These are phyloP conservation scores for Scaptomyza pallida DNA, from an alignment of 1,140 invertebrate species.

Conservation along the genomic window DNA sequence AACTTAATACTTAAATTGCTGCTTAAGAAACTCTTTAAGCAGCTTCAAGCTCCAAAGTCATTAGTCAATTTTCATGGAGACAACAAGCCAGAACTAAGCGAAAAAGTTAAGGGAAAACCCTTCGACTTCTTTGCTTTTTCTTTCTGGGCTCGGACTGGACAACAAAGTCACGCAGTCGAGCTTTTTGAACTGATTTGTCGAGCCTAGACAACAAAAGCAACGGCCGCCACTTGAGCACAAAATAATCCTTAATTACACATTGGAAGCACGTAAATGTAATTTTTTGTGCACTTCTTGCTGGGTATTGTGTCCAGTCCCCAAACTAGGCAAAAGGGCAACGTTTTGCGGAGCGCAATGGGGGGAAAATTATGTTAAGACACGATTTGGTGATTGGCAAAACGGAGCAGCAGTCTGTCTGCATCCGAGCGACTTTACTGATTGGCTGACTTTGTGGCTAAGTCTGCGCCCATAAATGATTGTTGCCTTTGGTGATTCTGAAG, in stretches of 20 bases:
- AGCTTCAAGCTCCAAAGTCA: slow-evolving; percentile 52
- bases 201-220: slow-evolving; percentile 63
- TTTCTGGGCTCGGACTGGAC: too few species aligned
- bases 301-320: slow-evolving; percentile 43
- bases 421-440: slow-evolving; percentile 52
- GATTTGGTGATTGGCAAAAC: slow-evolving; percentile 70
- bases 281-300: slow-evolving; percentile 65
- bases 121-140: slow-evolving; percentile 10
- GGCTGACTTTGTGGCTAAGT: slow-evolving; percentile 54
- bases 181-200: slow-evolving; percentile 77
- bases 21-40: slow-evolving; percentile 45
- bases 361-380: slow-evolving; percentile 81
- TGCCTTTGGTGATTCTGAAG: slow-evolving; percentile 52
- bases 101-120: neutral
- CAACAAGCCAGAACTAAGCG: slow-evolving; percentile 42
- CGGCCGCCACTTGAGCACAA: slow-evolving; percentile 71
- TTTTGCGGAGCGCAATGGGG: slow-evolving; percentile 40
- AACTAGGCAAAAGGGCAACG: slow-evolving; percentile 8
- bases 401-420: slow-evolving; percentile 1
- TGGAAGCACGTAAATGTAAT: slow-evolving; percentile 82
- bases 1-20: neutral
- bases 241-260: slow-evolving; percentile 82
- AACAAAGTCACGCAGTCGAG: slow-evolving; percentile 63
- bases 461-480: slow-evolving; percentile 55
- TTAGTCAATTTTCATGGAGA: slow-evolving; percentile 73